Evolutionary conservation across 2,113 vertebrate genomes (phyloP), one percentile per base, ranked within the genome.

Genomic region (Syrmaticus mikado): DNA sequence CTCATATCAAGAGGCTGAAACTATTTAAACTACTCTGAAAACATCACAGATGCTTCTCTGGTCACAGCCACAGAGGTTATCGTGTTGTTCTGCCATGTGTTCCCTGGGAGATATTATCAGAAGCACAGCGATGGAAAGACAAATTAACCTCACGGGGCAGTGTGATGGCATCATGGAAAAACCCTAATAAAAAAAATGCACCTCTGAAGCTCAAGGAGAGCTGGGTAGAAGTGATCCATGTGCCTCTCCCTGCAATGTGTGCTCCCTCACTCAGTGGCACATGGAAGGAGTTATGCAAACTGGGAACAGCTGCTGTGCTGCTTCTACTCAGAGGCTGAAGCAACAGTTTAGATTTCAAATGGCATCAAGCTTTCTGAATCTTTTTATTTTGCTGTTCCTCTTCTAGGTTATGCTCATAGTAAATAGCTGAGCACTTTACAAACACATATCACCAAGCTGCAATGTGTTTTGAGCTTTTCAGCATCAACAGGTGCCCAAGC

Each of bases 231-330:
- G 41, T 1, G 0, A 67, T 7, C 62, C 5, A 1, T 16, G n/a
- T 57, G 75, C 77, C 68, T 93, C 36, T 84, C 68, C 57, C 61
- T 88, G 85, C 74, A 82, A 43, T 1, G 3, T 68, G 70, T 60
- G 27, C 64, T 92, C 43, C 65, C 67, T 61, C 24, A 0, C 36
- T 94, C 36, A 70, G 50, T 75, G 87, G 58, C 88, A 81, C 58
- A 77, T 38, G 78, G 83, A 91, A 93, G 0, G 12, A 95, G 83
- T 90, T 95, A 95, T 13, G 66, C 81, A 96, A 95, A 93, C 62
- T 81, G 70, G 82, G 81, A 97, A 90, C 82, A 93, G 92, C 85
- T 92, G 92, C 87, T 40, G 78, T 9, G 0, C 68, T 84, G 84
- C 83, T 87, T 76, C 88, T 82, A 58, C 81, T 94, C 65, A 50